Evolutionary conservation across 2,888 invertebrate genomes (phyloP).

Genomic region (Pachliopta kotzebuea): DNA sequence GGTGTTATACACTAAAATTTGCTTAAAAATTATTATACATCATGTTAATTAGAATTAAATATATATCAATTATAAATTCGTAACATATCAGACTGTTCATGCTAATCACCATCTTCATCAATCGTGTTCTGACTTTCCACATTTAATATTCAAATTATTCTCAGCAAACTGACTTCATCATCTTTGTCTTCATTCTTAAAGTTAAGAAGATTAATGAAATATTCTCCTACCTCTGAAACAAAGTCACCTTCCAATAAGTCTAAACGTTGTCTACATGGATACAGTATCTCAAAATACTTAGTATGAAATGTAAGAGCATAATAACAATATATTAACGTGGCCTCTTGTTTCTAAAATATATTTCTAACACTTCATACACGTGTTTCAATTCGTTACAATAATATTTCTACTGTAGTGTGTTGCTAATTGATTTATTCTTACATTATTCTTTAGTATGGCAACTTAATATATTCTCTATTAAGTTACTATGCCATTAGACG

Average conservation of each 20-base stretch:
- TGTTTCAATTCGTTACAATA: conserved; percentile 28
- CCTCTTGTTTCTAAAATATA: conserved; percentile 38
- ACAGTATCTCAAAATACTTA: background rate
- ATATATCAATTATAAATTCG: too few relatives aligned
- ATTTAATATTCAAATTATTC: too few relatives aligned
- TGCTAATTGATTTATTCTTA: conserved; percentile 13
- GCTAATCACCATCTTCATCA: too few relatives aligned
- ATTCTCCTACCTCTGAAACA: background rate
- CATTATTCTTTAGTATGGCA: background rate
- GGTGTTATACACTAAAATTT: too few relatives aligned
- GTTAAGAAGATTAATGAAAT: background rate
- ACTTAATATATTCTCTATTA: background rate
- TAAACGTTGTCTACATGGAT: background rate
- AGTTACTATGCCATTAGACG: background rate
- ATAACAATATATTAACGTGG: conserved; percentile 34
- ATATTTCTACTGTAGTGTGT: conserved; percentile 20
- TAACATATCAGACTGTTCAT: too few relatives aligned
- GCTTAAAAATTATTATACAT: too few relatives aligned
- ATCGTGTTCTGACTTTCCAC: too few relatives aligned
- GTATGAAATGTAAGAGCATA: conserved; percentile 8
- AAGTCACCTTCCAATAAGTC: background rate
- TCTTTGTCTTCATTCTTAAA: background rate
- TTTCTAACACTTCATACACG: conserved; percentile 32
- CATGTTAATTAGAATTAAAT: too few relatives aligned
- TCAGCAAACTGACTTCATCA: too few relatives aligned